These are phyloP conservation scores for Chamaedrilus cognettii DNA, from an alignment of 2,888 invertebrate genomes.

Conservation along the genomic window DNA sequence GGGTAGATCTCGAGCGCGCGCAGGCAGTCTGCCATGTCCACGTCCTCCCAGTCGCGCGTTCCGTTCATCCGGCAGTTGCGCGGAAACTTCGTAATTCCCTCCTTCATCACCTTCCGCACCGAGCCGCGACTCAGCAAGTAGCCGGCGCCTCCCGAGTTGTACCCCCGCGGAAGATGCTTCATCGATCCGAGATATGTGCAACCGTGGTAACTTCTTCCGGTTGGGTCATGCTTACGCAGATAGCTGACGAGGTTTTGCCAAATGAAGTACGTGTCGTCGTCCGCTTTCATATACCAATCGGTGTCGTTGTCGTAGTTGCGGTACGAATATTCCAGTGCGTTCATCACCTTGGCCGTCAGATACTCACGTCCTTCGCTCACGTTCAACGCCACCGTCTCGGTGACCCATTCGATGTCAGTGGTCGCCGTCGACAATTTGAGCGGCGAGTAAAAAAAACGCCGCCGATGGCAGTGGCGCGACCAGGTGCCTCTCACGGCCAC, in stretches of 20 bases:
- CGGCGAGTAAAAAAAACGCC: not conserved
- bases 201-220: not conserved
- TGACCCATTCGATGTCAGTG: not conserved
- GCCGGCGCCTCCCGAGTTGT: conserved; percentile 13
- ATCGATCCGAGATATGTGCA: not conserved
- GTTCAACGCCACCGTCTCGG: not conserved
- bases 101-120: not conserved
- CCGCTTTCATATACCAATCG: conserved; percentile 8
- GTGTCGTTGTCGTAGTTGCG: not conserved
- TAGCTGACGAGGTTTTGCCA: conserved; percentile 8
- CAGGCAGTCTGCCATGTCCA: not conserved
- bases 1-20: not conserved
- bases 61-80: not conserved
- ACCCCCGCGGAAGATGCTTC: not conserved
- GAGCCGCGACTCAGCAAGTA: not conserved
- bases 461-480: not conserved
- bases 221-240: not conserved
- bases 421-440: too few relatives aligned
- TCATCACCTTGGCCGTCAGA: not conserved
- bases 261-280: conserved; percentile 10
- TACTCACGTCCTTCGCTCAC: not conserved
- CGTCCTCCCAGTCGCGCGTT: not conserved
- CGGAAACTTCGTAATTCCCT: not conserved
- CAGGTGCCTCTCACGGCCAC: not conserved
- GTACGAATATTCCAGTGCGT: not conserved